A percentile compares a stretch with the other conserved stretches of the same genome.
Conservation (phyloP, 30 jellyfish, hydroid and myxozoan species). For the Aurelia coerulea region DNA sequence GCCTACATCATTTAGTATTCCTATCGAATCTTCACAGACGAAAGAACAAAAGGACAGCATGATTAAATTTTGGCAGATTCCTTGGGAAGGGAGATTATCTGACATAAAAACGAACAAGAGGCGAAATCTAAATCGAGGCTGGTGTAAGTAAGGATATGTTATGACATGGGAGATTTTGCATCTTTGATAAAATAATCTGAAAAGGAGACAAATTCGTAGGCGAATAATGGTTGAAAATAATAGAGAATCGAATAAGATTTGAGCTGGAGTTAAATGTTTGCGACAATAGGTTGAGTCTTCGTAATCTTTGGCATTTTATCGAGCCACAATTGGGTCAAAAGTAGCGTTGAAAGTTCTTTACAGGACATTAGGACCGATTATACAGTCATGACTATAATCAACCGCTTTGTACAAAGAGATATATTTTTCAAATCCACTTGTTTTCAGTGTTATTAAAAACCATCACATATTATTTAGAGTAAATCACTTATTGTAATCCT, state of each 20-base stretch:
- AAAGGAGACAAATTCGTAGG: slow-evolving; percentile 41
- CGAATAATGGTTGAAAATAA: slow-evolving; percentile 18
- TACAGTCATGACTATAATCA: slow-evolving; percentile 71
- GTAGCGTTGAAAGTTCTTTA: slow-evolving; percentile 67
- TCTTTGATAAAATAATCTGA: slow-evolving; percentile 23
- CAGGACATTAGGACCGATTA: slow-evolving; percentile 72
- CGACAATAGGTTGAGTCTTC: slow-evolving; percentile 68
- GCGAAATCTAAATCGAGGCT: background rate
- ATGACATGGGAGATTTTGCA: slow-evolving; percentile 7
- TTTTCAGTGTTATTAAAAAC: slow-evolving; percentile 75
- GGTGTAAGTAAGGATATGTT: background rate
- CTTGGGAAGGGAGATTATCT: too few relatives aligned
- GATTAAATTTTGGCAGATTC: too few relatives aligned
- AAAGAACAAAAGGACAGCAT: too few relatives aligned
- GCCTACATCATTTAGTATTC: too few relatives aligned
- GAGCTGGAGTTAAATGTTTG: slow-evolving; percentile 65
- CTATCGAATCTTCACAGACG: too few relatives aligned
- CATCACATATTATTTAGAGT: slow-evolving; percentile 76
- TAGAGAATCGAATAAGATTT: slow-evolving; percentile 16
- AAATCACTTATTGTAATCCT: slow-evolving; percentile 73
- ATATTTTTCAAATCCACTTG: slow-evolving; percentile 78
- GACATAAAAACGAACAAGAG: too few relatives aligned
- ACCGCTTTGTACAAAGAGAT: slow-evolving; percentile 72
- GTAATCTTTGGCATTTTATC: slow-evolving; percentile 75
- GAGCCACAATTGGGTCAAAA: slow-evolving; percentile 79